Evolutionary conservation across 2,113 vertebrate species (phyloP).

Genomic region (Elaphurus davidianus): DNA sequence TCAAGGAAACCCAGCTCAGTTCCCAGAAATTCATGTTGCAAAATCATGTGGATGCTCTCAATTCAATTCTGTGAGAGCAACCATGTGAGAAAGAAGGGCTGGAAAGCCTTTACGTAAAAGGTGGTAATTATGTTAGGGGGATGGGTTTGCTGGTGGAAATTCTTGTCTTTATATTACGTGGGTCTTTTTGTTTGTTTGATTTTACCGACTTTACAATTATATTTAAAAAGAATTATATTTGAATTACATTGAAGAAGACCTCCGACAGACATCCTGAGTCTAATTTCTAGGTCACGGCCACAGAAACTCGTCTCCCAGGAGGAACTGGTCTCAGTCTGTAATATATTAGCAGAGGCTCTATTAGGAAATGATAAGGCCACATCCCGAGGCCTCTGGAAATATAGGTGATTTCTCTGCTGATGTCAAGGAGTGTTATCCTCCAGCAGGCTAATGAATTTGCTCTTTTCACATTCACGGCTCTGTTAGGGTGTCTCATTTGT

Average conservation of each 20-base stretch:
- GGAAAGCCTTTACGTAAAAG: accelerated
- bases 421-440: background rate
- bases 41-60: background rate
- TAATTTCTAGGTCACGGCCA: background rate
- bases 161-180: background rate
- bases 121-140: too few relatives aligned
- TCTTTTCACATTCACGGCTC: background rate
- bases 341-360: background rate
- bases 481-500: background rate
- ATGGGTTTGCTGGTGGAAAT: background rate
- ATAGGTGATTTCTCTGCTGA: background rate
- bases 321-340: background rate
- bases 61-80: background rate
- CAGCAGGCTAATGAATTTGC: conserved; percentile 22
- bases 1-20: background rate
- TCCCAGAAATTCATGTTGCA: background rate
- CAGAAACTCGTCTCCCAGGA: background rate
- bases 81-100: background rate
- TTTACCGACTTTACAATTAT: background rate
- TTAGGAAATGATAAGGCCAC: background rate
- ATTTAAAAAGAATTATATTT: background rate
- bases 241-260: background rate
- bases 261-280: background rate
- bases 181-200: background rate
- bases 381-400: background rate